Evolutionary conservation across 2,113 vertebrate genomes (phyloP).

Genomic region (Cavia aperea): DNA sequence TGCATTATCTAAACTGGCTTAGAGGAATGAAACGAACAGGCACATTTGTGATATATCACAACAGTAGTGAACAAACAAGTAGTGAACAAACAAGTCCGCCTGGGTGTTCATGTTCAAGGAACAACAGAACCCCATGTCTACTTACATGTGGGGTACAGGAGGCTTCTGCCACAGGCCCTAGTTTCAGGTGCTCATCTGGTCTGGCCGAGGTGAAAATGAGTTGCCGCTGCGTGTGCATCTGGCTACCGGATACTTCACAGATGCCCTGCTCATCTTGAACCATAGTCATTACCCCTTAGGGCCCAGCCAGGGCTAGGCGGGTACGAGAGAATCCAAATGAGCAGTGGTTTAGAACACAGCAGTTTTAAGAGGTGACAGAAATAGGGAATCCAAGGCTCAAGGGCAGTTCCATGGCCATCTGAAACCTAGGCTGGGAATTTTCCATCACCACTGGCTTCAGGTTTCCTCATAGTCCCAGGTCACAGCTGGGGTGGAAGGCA

Average conservation of each 20-base stretch:
- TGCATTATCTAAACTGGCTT: neutral
- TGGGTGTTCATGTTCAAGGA: neutral
- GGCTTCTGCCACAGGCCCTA: neutral
- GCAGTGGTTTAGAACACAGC: neutral
- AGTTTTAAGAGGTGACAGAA: neutral
- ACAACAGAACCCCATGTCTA: neutral
- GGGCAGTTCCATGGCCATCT: neutral
- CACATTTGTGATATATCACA: neutral
- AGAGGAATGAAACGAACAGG: neutral
- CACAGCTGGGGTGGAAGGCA: neutral
- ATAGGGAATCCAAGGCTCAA: neutral
- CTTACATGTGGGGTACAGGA: neutral
- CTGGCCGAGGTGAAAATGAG: neutral
- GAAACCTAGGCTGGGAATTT: neutral
- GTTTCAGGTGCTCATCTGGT: neutral
- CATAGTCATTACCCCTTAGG: neutral
- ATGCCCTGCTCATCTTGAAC: neutral
- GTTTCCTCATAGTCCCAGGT: neutral
- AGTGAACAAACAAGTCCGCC: neutral
- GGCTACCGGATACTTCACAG: neutral
- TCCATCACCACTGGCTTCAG: neutral
- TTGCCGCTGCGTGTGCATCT: neutral
- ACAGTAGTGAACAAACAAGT: neutral
- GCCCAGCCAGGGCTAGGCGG: neutral
- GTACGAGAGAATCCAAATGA: neutral